Conservation (phyloP, 2,797 vertebrate genomes). For the Sebastes oblongus region DNA sequence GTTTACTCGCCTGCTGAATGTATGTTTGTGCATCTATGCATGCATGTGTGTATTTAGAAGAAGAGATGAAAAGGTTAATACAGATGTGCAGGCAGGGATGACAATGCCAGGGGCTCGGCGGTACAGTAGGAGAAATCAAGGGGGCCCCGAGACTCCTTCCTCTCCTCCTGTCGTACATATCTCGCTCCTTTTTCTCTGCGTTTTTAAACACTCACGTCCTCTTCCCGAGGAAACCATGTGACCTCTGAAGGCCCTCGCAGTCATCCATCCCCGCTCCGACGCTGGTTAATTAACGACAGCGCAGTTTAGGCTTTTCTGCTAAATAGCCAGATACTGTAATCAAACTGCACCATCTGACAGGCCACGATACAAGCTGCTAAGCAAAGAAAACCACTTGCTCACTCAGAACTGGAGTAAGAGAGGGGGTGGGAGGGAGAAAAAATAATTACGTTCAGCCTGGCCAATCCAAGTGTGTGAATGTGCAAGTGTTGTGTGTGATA, state of each 20-base stretch:
- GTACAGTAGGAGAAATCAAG: constrained; percentile 34
- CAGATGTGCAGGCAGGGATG: constrained; percentile 63
- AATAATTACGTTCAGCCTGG: constrained; percentile 61
- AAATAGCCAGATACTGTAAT: constrained; percentile 77
- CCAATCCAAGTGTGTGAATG: constrained; percentile 25
- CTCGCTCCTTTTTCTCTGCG: background rate
- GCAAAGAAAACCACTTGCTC: constrained; percentile 65
- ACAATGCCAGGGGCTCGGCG: constrained; percentile 30
- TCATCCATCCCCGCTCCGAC: constrained; percentile 72
- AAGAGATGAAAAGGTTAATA: constrained; percentile 73
- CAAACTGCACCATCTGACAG: constrained; percentile 76
- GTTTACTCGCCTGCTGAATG: constrained; percentile 43
- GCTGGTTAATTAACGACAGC: constrained; percentile 80
- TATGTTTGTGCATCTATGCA: background rate
- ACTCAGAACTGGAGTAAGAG: constrained; percentile 26
- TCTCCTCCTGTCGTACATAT: background rate
- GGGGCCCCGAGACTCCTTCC: constrained; percentile 44
- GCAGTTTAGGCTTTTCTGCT: constrained; percentile 69
- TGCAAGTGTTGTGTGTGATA: constrained; percentile 36
- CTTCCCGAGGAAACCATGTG: constrained; percentile 55
- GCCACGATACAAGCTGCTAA: constrained; percentile 72
- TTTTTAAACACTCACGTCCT: constrained; percentile 64
- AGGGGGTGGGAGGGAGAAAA: constrained; percentile 1
- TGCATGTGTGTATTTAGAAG: constrained; percentile 20
- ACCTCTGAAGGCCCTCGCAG: constrained; percentile 75